A percentile compares a stretch with the other conserved stretches of the same genome.
Conservation (phyloP, 2,888 invertebrate species). For the Schizotus pectinicornis region DNA sequence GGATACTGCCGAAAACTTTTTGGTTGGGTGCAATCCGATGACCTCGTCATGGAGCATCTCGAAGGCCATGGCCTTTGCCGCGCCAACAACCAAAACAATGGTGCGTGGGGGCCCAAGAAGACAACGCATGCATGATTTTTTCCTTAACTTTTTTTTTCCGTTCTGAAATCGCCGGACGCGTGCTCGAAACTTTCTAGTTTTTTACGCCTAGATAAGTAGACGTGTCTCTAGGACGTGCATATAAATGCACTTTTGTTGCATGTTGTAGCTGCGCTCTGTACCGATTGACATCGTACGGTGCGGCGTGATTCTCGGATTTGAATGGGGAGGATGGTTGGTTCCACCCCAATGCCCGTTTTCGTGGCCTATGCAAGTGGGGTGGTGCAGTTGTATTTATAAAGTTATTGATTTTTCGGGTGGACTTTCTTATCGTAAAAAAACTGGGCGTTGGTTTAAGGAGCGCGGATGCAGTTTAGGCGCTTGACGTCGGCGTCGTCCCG, state of each 20-base stretch:
- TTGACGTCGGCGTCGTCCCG: constrained; percentile 47
- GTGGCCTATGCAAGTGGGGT: not conserved
- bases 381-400: constrained; percentile 40
- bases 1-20: constrained; percentile 29
- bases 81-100: constrained; percentile 1
- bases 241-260: not conserved
- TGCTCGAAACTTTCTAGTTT: constrained; percentile 29
- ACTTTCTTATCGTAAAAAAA: constrained; percentile 54
- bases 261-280: not conserved
- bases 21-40: constrained; percentile 35
- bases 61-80: constrained; percentile 44
- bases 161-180: too few species aligned
- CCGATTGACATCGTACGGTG: too few species aligned
- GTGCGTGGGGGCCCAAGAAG: constrained; percentile 2
- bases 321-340: constrained; percentile 2
- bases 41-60: constrained; percentile 33
- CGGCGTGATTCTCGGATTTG: too few species aligned
- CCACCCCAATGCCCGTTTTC: constrained; percentile 2
- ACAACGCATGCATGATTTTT: not conserved
- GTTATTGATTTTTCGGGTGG: constrained; percentile 56
- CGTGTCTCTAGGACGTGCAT: constrained; percentile 26
- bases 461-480: constrained; percentile 48
- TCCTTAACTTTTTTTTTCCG: not conserved
- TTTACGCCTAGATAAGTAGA: constrained; percentile 33
- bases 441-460: constrained; percentile 57